Conservation (phyloP, 1,140 invertebrate genomes). For the Lanistes nyassanus region DNA sequence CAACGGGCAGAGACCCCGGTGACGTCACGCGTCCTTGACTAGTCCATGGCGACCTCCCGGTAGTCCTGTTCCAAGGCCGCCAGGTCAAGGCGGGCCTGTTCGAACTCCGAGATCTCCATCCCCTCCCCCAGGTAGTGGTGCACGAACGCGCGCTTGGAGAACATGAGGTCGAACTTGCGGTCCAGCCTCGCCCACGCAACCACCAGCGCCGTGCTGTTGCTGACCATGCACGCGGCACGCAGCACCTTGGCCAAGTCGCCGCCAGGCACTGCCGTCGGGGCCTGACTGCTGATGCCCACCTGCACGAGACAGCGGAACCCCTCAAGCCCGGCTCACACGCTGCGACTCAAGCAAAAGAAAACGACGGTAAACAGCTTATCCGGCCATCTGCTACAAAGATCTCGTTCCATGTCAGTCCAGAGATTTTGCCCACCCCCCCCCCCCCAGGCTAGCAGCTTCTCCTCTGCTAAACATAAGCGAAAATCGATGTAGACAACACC, state of each 20-base stretch:
- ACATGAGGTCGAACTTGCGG: constrained; percentile 75
- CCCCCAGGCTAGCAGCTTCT: neutral
- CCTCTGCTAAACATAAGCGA: no score
- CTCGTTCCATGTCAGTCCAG: no score
- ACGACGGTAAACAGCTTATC: neutral
- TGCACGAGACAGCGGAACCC: neutral
- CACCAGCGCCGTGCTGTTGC: constrained; percentile 16
- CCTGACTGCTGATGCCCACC: constrained; percentile 20
- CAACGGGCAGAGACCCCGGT: no score
- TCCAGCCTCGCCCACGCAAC: constrained; percentile 32
- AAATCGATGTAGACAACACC: no score
- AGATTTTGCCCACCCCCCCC: neutral
- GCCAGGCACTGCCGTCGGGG: constrained; percentile 29
- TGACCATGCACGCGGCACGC: constrained; percentile 40
- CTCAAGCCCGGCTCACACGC: neutral
- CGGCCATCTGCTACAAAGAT: no score
- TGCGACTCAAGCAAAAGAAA: neutral
- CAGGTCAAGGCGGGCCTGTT: constrained; percentile 77
- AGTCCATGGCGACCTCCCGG: constrained; percentile 74
- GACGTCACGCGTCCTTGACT: no score
- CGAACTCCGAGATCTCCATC: constrained; percentile 81
- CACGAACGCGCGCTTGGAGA: constrained; percentile 73
- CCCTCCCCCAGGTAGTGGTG: constrained; percentile 70
- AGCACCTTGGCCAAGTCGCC: constrained; percentile 79
- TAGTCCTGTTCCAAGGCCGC: constrained; percentile 74